A percentile compares a stretch with the other conserved stretches of the same genome.
Evolutionary conservation across 2,888 invertebrate genomes (phyloP).

Genomic region (Myathropa florea): DNA sequence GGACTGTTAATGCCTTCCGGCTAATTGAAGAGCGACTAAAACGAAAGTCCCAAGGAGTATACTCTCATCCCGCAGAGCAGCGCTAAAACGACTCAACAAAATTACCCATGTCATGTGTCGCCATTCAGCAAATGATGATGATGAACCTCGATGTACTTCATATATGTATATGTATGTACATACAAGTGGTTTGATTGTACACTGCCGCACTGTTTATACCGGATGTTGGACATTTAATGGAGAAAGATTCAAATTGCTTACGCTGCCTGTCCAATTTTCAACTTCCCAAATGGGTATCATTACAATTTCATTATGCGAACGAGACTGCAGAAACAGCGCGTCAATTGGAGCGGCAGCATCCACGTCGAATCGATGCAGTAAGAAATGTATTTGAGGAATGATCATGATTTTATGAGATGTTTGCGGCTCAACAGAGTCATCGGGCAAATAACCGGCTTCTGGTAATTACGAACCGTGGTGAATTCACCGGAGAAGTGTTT

Average conservation of each 20-base stretch:
- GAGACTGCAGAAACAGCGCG: background rate
- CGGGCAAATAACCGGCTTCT: background rate
- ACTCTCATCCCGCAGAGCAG: slow-evolving; percentile 8
- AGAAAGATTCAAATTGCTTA: slow-evolving; percentile 35
- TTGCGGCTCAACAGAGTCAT: background rate
- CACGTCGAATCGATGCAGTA: background rate
- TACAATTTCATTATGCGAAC: slow-evolving; percentile 37
- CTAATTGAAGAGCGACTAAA: slow-evolving; percentile 36
- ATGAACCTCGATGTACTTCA: background rate
- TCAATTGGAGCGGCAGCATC: background rate
- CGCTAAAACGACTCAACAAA: slow-evolving; percentile 18
- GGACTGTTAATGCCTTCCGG: slow-evolving; percentile 41
- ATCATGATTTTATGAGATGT: background rate
- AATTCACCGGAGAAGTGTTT: background rate
- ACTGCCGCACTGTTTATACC: slow-evolving; percentile 1
- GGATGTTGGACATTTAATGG: slow-evolving; percentile 50
- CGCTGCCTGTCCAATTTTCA: slow-evolving; percentile 36
- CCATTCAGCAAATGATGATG: slow-evolving; percentile 41
- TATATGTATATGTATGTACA: background rate
- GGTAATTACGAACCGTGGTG: background rate
- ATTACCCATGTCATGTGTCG: slow-evolving; percentile 53
- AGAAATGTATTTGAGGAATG: slow-evolving; percentile 15
- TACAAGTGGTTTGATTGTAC: background rate
- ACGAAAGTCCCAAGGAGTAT: slow-evolving; percentile 16
- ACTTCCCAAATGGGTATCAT: slow-evolving; percentile 43